Evolutionary conservation across 2,888 invertebrate genomes (phyloP), one percentile per base, ranked within the genome.

Genomic region (Cyaniris semiargus): DNA sequence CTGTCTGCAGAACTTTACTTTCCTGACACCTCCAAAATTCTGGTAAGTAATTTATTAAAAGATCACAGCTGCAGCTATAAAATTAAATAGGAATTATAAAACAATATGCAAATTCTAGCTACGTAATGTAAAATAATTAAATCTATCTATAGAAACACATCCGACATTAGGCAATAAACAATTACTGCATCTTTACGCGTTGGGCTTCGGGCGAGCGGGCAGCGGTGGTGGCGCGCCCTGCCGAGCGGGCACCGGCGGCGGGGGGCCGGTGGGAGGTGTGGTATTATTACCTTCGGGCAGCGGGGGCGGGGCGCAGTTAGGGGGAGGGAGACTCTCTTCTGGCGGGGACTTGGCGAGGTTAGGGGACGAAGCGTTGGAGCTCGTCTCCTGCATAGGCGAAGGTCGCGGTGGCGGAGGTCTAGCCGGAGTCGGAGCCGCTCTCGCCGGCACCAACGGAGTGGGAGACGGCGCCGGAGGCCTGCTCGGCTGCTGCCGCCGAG

Each of bases 211-310:
- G 77, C 96, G 94, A 60, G 96, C 96, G 4, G 96, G 96, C 81
- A 96, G 88, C 0, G 96, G 96, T 27, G 96, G 96, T 7, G 96
- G 96, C 21, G 95, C 94, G 6, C 94, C 93, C 77, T 95, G 94
- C 78, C 95, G 89, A 0, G 95, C 95, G 1, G 95, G 95, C 44
- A 95, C 94, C 18, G 85, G 95, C 27, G 86, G 94, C 80, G 89
- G 94, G 76, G 89, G 91, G 78, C 89, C 90, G 0, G 83, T 77
- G 23, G 92, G 87, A n/a, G 88, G 89, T 13, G 89, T 92, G 15
- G 95, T 84, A 78, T 83, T 84, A 78, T 83, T 85, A 71, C 85
- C 85, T 15, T 79, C 79, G 15, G 88, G 87, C 2, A 88, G 90
- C 13, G 90, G 94, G 21, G 95, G 95, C 70, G 96, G 95, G 15